phyloP scores from a whole-genome alignment of 2,113 vertebrate genomes.

The Solea senegalensis region DNA sequence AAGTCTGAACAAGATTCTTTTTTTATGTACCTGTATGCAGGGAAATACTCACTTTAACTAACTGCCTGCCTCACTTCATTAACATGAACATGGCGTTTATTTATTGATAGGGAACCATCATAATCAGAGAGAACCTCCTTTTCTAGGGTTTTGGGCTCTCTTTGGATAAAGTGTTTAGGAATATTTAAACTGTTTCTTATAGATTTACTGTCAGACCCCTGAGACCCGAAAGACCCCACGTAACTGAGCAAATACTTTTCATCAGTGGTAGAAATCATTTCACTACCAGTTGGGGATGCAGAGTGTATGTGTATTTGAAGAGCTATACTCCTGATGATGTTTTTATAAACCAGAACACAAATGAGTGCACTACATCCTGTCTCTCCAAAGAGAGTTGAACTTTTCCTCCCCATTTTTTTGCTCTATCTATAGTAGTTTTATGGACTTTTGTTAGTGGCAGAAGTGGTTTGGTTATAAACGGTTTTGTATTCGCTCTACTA shows the following conservation, averaged over 20 bases:
- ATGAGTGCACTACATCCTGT: not conserved
- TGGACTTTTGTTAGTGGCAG: not conserved
- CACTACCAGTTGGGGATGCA: not conserved
- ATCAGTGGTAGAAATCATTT: not conserved
- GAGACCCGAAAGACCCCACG: not conserved
- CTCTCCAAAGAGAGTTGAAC: not conserved
- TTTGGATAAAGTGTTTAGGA: not conserved
- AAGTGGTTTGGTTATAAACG: conserved; percentile 27
- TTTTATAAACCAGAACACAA: conserved; percentile 64
- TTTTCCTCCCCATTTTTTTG: not conserved
- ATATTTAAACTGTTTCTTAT: not conserved
- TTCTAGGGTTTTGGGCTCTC: not conserved
- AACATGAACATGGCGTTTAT: too few species aligned
- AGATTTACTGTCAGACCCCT: not conserved
- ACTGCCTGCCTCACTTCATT: too few species aligned
- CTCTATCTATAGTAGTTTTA: not conserved
- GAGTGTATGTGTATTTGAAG: conserved; percentile 4
- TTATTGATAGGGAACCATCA: not conserved
- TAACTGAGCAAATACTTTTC: not conserved
- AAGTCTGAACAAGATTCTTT: conserved; percentile 9
- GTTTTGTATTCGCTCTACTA: conserved; percentile 31
- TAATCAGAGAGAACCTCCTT: not conserved
- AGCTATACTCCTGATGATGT: conserved; percentile 44
- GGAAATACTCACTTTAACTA: not conserved
- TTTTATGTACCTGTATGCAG: not conserved